Evolutionary conservation across 2,888 invertebrate species (phyloP), one percentile per base, ranked within the genome.

Genomic region (Aporophyla lueneburgensis): DNA sequence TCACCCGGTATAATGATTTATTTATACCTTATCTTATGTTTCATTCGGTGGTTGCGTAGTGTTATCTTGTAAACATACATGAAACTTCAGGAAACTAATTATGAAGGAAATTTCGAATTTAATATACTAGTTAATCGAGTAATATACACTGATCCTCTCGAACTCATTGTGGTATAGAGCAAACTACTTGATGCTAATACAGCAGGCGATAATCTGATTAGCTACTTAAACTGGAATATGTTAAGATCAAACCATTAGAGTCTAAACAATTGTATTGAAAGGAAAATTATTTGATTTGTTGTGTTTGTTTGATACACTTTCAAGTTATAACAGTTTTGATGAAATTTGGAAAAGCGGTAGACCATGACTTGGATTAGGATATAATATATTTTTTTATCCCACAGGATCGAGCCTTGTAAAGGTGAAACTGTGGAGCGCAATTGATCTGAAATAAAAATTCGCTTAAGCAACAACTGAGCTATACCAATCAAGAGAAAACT

Each of bases 41-140:
- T 51, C 14, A 77, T 67, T 21, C 59, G 14, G 33, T 24, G 24
- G 24, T 49, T 63, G 5, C 14, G 12, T 51, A 63, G 5, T 16
- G 43, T 53, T 27, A 53, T 40, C 24, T 65, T 24, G 40, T 61
- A 46, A 65, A 24, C 40, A 5, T 16, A 16, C 46, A n/a, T 43
- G n/a, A n/a, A n/a, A n/a, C 33, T 65, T n/a, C 0, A 0, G 5
- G 6, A 16, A 56, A 56, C 54, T 56, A 33, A 62, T 71, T n/a
- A 33, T 21, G 21, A 14, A 10, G 33, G 21, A 78, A 78, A 51
- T 49, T 51, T 65, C 46, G 33, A 53, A 43, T 33, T 63, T 62
- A 1, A 51, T 76, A 53, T 16, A 24, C 10, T 51, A 3, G 12
- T 24, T 51, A 68, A 56, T 27, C 2, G 1, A 6, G 19, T 71